Evolutionary conservation across 2,113 vertebrate species (phyloP).

Genomic region (Mastomys coucha): DNA sequence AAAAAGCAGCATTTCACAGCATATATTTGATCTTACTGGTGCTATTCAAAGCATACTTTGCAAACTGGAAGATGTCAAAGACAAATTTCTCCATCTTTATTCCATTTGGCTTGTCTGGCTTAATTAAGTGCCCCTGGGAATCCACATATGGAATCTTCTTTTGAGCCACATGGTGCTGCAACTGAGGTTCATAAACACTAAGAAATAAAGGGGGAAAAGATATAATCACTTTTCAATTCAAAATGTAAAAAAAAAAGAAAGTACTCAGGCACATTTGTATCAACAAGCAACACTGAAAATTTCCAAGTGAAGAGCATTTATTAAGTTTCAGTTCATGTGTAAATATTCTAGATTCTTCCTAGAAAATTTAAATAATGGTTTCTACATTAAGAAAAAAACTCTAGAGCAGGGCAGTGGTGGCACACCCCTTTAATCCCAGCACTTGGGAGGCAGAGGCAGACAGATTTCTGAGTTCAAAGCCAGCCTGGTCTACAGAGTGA

Average conservation of each 20-base stretch:
- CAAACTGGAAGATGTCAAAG: conserved; percentile 99
- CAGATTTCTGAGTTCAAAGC: too few relatives aligned
- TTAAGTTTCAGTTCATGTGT: not conserved
- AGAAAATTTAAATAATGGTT: conserved; percentile 1
- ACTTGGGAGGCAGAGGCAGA: too few relatives aligned
- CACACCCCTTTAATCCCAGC: too few relatives aligned
- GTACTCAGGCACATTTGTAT: not conserved
- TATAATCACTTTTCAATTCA: not conserved
- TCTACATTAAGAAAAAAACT: not conserved
- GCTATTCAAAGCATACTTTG: conserved; percentile 90
- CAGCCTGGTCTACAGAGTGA: too few relatives aligned
- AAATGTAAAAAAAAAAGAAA: not conserved
- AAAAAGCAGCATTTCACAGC: conserved; percentile 6
- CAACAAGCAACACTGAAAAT: not conserved
- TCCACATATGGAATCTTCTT: conserved; percentile 97
- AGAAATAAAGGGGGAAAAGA: not conserved
- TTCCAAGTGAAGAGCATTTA: not conserved
- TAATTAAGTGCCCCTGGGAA: conserved; percentile 89
- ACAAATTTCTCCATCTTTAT: conserved; percentile 99
- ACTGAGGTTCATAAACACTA: conserved; percentile 93
- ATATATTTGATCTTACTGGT: conserved; percentile 21
- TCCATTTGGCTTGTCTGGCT: conserved; percentile 96
- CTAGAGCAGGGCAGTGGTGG: too few relatives aligned
- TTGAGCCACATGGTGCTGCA: conserved; percentile 97
- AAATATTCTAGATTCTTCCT: not conserved